These are phyloP conservation scores for Lypha dubia DNA, from an alignment of 2,888 invertebrate species.

Conservation along the genomic window DNA sequence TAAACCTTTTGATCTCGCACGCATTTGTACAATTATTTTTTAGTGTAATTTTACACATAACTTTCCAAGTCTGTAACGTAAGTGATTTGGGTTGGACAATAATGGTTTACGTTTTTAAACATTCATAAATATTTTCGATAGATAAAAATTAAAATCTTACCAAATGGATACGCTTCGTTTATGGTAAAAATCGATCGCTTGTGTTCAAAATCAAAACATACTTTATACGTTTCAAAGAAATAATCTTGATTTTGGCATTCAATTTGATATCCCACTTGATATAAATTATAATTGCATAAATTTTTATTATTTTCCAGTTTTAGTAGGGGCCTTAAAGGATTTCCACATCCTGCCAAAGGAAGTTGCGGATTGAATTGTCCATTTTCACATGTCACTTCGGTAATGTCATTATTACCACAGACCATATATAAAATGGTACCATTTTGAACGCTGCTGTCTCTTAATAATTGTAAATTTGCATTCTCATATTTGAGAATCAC, in stretches of 20 bases:
- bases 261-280: slow-evolving; percentile 56
- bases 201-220: slow-evolving; percentile 53
- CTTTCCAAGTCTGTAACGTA: too few species aligned
- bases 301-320: slow-evolving; percentile 14
- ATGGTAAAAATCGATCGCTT: slow-evolving; percentile 57
- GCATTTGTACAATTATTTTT: too few species aligned
- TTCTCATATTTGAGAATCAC: slow-evolving; percentile 43
- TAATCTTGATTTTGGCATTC: slow-evolving; percentile 23
- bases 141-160: too few species aligned
- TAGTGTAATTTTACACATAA: too few species aligned
- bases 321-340: slow-evolving; percentile 8
- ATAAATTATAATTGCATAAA: slow-evolving; percentile 44
- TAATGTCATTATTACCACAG: slow-evolving; percentile 27
- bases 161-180: slow-evolving; percentile 62
- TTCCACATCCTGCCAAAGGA: not conserved
- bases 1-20: too few species aligned
- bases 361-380: slow-evolving; percentile 17
- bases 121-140: not conserved
- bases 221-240: slow-evolving; percentile 62
- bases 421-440: slow-evolving; percentile 49
- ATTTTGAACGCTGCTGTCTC: slow-evolving; percentile 15
- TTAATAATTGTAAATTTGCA: slow-evolving; percentile 12
- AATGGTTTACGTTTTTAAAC: too few species aligned
- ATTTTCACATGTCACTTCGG: slow-evolving; percentile 43
- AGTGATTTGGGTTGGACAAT: too few species aligned